phyloP scores from a whole-genome alignment of 2,113 vertebrate species.

The Leptobrachium leishanense region DNA sequence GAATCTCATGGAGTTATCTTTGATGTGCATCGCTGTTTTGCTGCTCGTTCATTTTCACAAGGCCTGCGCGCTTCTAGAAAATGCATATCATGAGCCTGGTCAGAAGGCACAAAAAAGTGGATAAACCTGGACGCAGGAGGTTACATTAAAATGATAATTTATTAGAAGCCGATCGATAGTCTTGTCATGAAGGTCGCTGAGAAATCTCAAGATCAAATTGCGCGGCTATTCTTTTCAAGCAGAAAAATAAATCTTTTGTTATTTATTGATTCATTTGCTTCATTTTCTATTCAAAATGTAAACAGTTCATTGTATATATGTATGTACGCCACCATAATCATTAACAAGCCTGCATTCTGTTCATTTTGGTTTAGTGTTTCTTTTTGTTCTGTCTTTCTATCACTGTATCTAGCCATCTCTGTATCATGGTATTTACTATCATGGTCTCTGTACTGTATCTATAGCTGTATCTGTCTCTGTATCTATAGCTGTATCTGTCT shows the following conservation, averaged over 20 bases:
- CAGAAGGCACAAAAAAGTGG: background rate
- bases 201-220: background rate
- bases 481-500: no score
- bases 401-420: no score
- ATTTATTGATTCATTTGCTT: background rate
- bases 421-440: no score
- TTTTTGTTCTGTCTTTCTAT: no score
- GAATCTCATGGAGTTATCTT: slow-evolving; percentile 21
- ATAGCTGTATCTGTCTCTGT: no score
- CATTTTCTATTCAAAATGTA: no score
- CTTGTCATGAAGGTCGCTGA: slow-evolving; percentile 12
- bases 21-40: slow-evolving; percentile 3
- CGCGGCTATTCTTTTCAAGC: background rate
- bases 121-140: background rate
- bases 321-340: no score
- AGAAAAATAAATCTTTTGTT: background rate
- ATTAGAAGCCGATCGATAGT: slow-evolving; percentile 4
- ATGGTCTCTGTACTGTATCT: no score
- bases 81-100: background rate
- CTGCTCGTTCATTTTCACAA: background rate
- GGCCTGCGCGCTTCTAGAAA: background rate
- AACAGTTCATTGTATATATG: no score
- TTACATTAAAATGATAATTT: slow-evolving; percentile 23
- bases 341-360: no score
- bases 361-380: no score